phyloP scores from a whole-genome alignment of 2,888 invertebrate species.

The Bibio marci region DNA sequence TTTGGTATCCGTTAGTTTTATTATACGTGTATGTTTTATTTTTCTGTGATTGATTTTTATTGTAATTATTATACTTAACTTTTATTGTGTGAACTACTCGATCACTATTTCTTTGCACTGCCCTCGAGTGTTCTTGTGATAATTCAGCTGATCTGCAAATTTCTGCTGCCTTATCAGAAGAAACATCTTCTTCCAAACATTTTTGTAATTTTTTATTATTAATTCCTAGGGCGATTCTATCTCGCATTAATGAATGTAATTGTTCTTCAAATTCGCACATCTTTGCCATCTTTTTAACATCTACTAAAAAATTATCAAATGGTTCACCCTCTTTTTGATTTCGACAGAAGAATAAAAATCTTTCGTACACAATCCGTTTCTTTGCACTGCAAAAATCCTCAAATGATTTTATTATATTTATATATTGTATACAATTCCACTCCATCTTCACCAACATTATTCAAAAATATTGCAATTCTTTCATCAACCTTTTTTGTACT shows the following conservation, averaged over 20 bases:
- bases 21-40: neutral
- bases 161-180: neutral
- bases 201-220: constrained; percentile 10
- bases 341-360: constrained; percentile 14
- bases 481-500: too few species aligned
- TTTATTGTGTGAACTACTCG: neutral
- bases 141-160: too few species aligned
- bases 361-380: constrained; percentile 12
- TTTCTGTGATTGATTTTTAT: too few species aligned
- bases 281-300: too few species aligned
- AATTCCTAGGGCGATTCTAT: constrained; percentile 14
- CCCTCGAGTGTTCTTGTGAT: too few species aligned
- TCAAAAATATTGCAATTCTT: too few species aligned
- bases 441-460: too few species aligned
- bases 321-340: constrained; percentile 14
- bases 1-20: neutral
- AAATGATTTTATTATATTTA: too few species aligned
- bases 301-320: constrained; percentile 16
- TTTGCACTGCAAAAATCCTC: constrained; percentile 9
- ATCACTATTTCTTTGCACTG: too few species aligned
- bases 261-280: constrained; percentile 12
- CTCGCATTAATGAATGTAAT: constrained; percentile 13
- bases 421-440: too few species aligned
- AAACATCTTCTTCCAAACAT: constrained; percentile 9
- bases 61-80: neutral